These are phyloP conservation scores for Sicus ferrugineus DNA, from an alignment of 2,888 invertebrate genomes.

Conservation along the genomic window DNA sequence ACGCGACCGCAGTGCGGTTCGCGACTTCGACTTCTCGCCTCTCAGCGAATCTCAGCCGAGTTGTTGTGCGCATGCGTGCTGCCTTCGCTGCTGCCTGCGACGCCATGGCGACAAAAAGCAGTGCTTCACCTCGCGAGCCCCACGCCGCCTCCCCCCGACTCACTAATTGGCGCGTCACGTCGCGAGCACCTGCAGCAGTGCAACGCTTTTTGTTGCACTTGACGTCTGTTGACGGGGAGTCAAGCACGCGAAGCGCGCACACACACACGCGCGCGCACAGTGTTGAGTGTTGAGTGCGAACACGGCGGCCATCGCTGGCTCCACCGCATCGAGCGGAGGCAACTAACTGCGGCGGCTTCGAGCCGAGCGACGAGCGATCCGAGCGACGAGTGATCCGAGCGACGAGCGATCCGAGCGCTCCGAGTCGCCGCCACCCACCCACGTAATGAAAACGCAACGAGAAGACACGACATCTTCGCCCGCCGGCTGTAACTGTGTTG, in stretches of 20 bases:
- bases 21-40: not conserved
- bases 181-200: slow-evolving; percentile 34
- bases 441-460: too few relatives aligned
- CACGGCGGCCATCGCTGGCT: slow-evolving; percentile 8
- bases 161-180: slow-evolving; percentile 19
- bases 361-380: not conserved
- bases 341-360: slow-evolving; percentile 7
- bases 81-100: not conserved
- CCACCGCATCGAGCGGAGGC: not conserved
- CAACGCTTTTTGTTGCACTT: slow-evolving; percentile 34
- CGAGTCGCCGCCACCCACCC: not conserved
- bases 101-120: slow-evolving; percentile 6
- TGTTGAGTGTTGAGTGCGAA: not conserved
- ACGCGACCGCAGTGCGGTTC: slow-evolving; percentile 23
- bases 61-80: slow-evolving; percentile 16
- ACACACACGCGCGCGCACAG: not conserved
- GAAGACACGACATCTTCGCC: not conserved
- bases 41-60: not conserved
- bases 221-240: slow-evolving; percentile 39
- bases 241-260: slow-evolving; percentile 13
- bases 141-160: not conserved
- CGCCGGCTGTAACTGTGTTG: not conserved
- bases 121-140: not conserved
- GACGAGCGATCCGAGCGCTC: not conserved
- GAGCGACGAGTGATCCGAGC: not conserved